Conservation (phyloP, 2,113 vertebrate genomes). For the Caranx ignobilis region DNA sequence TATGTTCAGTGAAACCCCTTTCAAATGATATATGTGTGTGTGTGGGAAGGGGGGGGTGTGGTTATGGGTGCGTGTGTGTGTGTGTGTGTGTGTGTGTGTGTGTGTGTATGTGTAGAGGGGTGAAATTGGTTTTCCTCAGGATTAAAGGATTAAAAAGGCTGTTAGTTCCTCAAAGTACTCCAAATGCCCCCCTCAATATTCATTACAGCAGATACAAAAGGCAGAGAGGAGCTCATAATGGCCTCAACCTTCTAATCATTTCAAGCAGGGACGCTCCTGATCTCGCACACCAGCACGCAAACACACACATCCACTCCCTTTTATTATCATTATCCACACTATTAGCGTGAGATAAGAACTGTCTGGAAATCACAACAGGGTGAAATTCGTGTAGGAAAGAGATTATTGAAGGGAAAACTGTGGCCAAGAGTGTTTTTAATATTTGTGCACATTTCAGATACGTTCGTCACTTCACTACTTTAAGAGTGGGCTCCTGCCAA, state of each 20-base stretch:
- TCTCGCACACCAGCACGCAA: constrained; percentile 59
- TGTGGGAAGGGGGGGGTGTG: constrained; percentile 21
- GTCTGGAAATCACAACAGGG: constrained; percentile 73
- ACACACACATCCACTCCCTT: constrained; percentile 54
- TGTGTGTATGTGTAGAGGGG: constrained; percentile 68
- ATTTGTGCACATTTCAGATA: constrained; percentile 39
- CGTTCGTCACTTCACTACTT: neutral
- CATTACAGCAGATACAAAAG: constrained; percentile 93
- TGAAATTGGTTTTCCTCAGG: constrained; percentile 95
- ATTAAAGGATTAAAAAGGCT: constrained; percentile 96
- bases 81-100: constrained; percentile 58
- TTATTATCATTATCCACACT: constrained; percentile 81
- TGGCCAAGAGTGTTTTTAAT: constrained; percentile 51
- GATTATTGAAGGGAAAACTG: constrained; percentile 63
- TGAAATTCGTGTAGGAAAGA: constrained; percentile 40
- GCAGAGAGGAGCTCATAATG: constrained; percentile 83
- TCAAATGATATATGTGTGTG: constrained; percentile 53
- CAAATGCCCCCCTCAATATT: constrained; percentile 94
- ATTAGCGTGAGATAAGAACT: constrained; percentile 82
- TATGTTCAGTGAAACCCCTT: constrained; percentile 67
- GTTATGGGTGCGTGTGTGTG: constrained; percentile 24
- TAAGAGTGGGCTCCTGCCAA: constrained; percentile 10
- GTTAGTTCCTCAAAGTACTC: constrained; percentile 96
- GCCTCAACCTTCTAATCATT: constrained; percentile 82
- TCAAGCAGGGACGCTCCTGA: constrained; percentile 76